These are phyloP conservation scores for Silurus asotus DNA, from an alignment of 2,113 vertebrate species.

Conservation along the genomic window DNA sequence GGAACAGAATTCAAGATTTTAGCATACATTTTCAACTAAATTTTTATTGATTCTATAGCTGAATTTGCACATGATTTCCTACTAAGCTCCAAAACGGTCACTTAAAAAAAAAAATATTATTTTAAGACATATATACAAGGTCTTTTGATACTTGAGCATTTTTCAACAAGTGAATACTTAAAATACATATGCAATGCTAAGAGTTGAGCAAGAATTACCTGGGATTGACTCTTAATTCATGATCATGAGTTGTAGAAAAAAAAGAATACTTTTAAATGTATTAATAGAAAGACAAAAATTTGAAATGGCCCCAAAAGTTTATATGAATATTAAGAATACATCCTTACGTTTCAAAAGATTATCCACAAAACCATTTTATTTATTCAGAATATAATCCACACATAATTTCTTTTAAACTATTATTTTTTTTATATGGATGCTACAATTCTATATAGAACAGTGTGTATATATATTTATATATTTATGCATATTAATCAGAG, in stretches of 20 bases:
- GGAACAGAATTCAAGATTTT: not conserved
- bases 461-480: not conserved
- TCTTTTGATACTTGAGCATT: not conserved
- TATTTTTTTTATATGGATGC: slow-evolving; percentile 9
- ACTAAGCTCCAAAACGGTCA: not conserved
- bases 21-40: not conserved
- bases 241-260: not conserved
- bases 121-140: not conserved
- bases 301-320: not conserved
- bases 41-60: not conserved
- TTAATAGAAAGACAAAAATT: not conserved
- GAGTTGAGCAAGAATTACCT: not conserved
- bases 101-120: not conserved
- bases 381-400: slow-evolving; percentile 55
- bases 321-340: not conserved
- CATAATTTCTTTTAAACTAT: slow-evolving; percentile 1
- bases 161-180: not conserved
- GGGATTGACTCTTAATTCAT: too few species aligned
- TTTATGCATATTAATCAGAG: not conserved
- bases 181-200: not conserved
- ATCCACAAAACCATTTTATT: not conserved
- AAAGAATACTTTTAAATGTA: not conserved
- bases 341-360: not conserved
- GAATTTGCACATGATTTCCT: not conserved
- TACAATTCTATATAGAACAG: slow-evolving; percentile 41